phyloP scores from a whole-genome alignment of 2,888 invertebrate genomes.

The Polydrusus cervinus region DNA sequence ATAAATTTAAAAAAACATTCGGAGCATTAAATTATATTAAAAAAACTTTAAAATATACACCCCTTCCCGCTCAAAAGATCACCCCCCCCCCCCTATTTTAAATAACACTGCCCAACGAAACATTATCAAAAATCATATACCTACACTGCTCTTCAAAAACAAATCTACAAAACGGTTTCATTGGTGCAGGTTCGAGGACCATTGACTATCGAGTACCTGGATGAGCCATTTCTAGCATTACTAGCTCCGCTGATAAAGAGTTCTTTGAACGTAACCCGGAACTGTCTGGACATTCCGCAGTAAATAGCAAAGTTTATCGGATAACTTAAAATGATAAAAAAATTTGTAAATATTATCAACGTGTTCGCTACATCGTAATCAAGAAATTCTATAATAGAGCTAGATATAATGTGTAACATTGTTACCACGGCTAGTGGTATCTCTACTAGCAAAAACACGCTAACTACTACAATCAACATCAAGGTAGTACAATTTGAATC shows the following conservation, averaged over 20 bases:
- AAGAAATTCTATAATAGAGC: slow-evolving; percentile 78
- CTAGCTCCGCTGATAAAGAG: slow-evolving; percentile 79
- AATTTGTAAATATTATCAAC: slow-evolving; percentile 88
- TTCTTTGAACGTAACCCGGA: slow-evolving; percentile 94
- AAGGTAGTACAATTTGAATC: slow-evolving; percentile 90
- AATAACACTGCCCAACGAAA: slow-evolving; percentile 19
- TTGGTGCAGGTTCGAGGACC: slow-evolving; percentile 89
- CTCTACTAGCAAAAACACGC: slow-evolving; percentile 87
- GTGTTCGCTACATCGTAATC: slow-evolving; percentile 87
- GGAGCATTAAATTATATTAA: too few relatives aligned
- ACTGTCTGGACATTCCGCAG: slow-evolving; percentile 96
- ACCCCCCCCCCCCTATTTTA: too few relatives aligned
- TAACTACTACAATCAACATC: slow-evolving; percentile 91
- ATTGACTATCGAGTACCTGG: slow-evolving; percentile 87
- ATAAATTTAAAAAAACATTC: too few relatives aligned
- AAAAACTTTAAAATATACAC: too few relatives aligned
- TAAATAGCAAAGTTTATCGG: slow-evolving; percentile 97
- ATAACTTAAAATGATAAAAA: slow-evolving; percentile 92
- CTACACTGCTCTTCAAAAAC: not conserved
- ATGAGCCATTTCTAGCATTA: slow-evolving; percentile 80
- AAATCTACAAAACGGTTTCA: slow-evolving; percentile 83
- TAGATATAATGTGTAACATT: slow-evolving; percentile 87
- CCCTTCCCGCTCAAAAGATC: too few relatives aligned
- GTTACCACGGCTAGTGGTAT: slow-evolving; percentile 90
- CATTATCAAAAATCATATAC: not conserved